Evolutionary conservation across 2,797 vertebrate genomes (phyloP).

Genomic region (Mionectes olivaceus): DNA sequence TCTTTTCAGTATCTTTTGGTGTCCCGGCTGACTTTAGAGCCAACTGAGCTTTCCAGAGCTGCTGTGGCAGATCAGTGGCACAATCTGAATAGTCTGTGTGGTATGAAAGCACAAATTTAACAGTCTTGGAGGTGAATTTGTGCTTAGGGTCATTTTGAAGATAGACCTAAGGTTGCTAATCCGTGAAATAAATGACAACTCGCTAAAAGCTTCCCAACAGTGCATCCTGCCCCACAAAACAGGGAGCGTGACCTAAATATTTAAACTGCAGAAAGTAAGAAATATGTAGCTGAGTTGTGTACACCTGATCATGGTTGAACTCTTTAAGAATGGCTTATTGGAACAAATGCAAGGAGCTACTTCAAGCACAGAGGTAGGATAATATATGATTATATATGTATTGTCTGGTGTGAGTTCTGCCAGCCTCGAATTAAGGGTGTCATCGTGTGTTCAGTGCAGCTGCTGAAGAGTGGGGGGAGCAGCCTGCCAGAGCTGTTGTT

Average conservation of each 20-base stretch:
- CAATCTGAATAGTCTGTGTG: not conserved
- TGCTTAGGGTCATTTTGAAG: not conserved
- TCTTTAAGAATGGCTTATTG: not conserved
- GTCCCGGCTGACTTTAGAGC: not conserved
- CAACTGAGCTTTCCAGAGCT: not conserved
- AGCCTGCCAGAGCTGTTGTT: not conserved
- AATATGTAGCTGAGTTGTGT: not conserved
- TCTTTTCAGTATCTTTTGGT: not conserved
- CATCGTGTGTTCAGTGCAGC: not conserved
- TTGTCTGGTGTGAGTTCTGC: not conserved
- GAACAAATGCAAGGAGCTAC: not conserved
- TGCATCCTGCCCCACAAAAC: not conserved
- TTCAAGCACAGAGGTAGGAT: not conserved
- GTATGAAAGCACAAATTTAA: not conserved
- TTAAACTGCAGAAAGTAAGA: not conserved
- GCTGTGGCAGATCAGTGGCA: not conserved
- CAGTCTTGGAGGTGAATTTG: not conserved
- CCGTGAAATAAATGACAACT: not conserved
- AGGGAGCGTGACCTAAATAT: not conserved
- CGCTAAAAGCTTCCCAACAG: not conserved
- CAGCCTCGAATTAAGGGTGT: not conserved
- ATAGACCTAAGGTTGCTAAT: not conserved
- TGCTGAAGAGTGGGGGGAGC: not conserved
- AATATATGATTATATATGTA: not conserved
- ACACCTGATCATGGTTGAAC: not conserved